Percentiles rank a stretch among this genome's conserved stretches.
Evolutionary conservation across 2,888 invertebrate genomes (phyloP).

Genomic region (Nysson spinosus): DNA sequence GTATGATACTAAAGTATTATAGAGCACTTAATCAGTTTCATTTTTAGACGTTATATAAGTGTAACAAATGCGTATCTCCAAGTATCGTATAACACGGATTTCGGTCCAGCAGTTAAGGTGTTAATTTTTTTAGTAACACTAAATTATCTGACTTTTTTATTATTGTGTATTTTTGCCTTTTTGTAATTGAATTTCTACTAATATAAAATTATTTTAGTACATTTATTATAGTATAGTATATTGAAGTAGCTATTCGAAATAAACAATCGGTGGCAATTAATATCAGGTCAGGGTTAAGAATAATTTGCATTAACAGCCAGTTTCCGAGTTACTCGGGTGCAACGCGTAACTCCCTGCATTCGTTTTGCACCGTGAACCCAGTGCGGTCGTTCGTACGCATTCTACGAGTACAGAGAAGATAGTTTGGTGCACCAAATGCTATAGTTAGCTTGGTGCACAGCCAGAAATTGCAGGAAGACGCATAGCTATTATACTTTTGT

Average conservation of each 20-base stretch:
- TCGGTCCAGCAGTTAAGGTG: too few species aligned
- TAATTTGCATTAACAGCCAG: conserved; percentile 30
- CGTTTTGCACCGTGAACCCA: conserved; percentile 41
- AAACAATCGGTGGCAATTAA: conserved; percentile 4
- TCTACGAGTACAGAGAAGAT: conserved; percentile 30
- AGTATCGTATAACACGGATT: too few species aligned
- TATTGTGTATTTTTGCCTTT: too few species aligned
- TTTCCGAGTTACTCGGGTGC: conserved; percentile 22
- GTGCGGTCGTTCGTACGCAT: conserved; percentile 46
- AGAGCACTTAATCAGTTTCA: too few species aligned
- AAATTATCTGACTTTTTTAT: too few species aligned
- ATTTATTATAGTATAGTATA: too few species aligned
- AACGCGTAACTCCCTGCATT: conserved; percentile 42
- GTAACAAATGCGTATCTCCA: too few species aligned
- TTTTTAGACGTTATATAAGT: too few species aligned
- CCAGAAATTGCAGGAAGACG: conserved; percentile 61
- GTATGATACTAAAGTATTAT: too few species aligned
- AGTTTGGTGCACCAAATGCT: conserved; percentile 52
- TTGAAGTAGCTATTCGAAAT: not conserved
- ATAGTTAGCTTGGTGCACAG: conserved; percentile 66
- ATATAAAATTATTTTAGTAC: too few species aligned
- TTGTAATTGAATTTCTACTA: too few species aligned
- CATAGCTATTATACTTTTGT: conserved; percentile 52
- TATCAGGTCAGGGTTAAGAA: conserved; percentile 36
- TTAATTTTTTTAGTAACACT: too few species aligned